Evolutionary conservation across 2,888 invertebrate genomes (phyloP).

Genomic region (Stenoptilia bipunctidactyla): DNA sequence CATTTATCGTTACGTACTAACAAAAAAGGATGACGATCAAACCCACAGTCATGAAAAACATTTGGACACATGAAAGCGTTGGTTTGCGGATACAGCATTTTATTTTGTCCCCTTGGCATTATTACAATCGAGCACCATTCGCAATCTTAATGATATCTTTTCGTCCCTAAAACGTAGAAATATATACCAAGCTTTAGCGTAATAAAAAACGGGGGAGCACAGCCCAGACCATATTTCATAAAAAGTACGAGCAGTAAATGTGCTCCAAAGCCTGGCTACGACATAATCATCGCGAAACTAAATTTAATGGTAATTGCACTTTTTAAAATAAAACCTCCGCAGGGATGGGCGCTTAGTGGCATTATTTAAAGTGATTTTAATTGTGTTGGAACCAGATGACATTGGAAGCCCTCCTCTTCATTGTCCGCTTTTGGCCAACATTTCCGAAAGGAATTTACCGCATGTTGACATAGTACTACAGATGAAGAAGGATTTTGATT

Average conservation of each 20-base stretch:
- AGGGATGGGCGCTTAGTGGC: constrained; percentile 60
- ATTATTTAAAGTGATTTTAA: constrained; percentile 71
- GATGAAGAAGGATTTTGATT: too few species aligned
- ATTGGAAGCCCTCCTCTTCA: constrained; percentile 63
- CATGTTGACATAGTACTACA: too few species aligned
- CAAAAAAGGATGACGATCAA: too few species aligned
- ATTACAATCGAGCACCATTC: not conserved
- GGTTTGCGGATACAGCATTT: too few species aligned
- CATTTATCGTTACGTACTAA: too few species aligned
- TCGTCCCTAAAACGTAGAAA: not conserved
- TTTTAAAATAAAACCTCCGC: constrained; percentile 62
- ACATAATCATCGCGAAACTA: constrained; percentile 69
- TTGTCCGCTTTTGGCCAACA: constrained; percentile 34
- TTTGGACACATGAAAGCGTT: too few species aligned
- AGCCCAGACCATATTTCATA: constrained; percentile 60
- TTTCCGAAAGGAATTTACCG: constrained; percentile 23
- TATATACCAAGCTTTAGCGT: constrained; percentile 26
- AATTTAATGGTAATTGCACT: constrained; percentile 70
- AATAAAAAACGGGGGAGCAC: constrained; percentile 54
- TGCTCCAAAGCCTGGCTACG: constrained; percentile 51
- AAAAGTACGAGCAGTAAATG: constrained; percentile 64
- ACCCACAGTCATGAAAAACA: too few species aligned
- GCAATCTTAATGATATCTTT: not conserved
- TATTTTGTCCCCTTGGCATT: too few species aligned
- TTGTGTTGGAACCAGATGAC: constrained; percentile 72